Evolutionary conservation across 2,888 invertebrate genomes (phyloP).

Genomic region (Drosophila fungiperda): DNA sequence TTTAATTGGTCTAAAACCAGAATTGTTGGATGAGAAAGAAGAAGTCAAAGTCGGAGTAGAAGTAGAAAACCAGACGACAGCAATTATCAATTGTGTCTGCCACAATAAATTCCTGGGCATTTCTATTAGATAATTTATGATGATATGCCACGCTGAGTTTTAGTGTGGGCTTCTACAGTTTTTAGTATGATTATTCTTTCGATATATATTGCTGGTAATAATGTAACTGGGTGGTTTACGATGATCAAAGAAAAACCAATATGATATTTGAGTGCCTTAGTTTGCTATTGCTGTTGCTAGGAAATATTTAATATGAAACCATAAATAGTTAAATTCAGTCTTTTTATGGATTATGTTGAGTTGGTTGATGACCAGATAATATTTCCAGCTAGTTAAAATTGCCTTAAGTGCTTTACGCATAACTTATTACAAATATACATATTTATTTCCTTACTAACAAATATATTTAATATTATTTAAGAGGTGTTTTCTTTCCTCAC

Average conservation of each 20-base stretch:
- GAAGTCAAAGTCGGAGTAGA: not conserved
- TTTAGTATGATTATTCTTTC: constrained; percentile 51
- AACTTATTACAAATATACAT: not conserved
- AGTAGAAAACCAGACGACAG: constrained; percentile 54
- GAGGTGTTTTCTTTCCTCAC: too few relatives aligned
- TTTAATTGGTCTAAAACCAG: constrained; percentile 69
- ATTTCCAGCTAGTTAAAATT: not conserved
- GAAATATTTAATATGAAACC: not conserved
- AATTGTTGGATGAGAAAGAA: not conserved
- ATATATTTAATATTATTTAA: not conserved
- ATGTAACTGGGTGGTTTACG: constrained; percentile 52
- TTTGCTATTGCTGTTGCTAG: not conserved
- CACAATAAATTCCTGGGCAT: constrained; percentile 74
- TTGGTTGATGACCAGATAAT: not conserved
- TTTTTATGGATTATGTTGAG: not conserved
- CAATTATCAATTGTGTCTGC: constrained; percentile 75
- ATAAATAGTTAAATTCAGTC: constrained; percentile 23
- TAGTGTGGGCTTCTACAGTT: constrained; percentile 47
- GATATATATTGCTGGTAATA: constrained; percentile 26
- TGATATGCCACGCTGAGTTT: constrained; percentile 60
- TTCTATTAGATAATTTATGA: constrained; percentile 71
- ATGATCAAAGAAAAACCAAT: constrained; percentile 12
- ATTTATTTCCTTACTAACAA: not conserved
- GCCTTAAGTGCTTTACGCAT: not conserved
- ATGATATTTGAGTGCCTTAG: constrained; percentile 13